Conservation (phyloP, 2,888 invertebrate species). For the Ormia ochracea region DNA sequence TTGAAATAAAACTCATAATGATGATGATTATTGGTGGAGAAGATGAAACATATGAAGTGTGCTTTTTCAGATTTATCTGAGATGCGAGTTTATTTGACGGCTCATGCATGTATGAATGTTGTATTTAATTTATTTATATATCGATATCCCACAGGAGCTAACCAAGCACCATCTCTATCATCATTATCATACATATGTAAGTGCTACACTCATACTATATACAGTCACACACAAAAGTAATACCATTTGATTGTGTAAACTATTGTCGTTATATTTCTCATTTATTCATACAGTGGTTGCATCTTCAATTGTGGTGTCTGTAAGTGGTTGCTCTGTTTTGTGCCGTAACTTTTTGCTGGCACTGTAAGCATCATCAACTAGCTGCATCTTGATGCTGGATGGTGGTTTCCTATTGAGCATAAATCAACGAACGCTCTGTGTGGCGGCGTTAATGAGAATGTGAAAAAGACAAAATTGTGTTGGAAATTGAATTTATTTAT, state of each 20-base stretch:
- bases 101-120: conserved; percentile 39
- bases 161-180: conserved; percentile 8
- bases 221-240: background rate
- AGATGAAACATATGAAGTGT: conserved; percentile 23
- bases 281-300: too few species aligned
- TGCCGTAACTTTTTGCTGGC: conserved; percentile 21
- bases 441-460: conserved; percentile 64
- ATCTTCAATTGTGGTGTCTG: conserved; percentile 3
- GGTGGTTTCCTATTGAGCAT: conserved; percentile 71
- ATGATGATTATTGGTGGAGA: conserved; percentile 2
- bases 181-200: background rate
- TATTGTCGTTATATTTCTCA: too few species aligned
- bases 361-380: background rate
- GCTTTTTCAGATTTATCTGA: conserved; percentile 47
- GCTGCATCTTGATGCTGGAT: conserved; percentile 19
- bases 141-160: conserved; percentile 51
- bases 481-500: background rate
- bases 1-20: conserved; percentile 28
- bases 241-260: background rate
- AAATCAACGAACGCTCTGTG: conserved; percentile 74
- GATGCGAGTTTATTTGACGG: conserved; percentile 33
- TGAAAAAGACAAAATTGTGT: conserved; percentile 14
- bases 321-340: conserved; percentile 10
- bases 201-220: background rate
- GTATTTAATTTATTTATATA: conserved; percentile 46